These are phyloP conservation scores for Lepidurus couesii DNA, from an alignment of 1,140 invertebrate species.

Conservation along the genomic window DNA sequence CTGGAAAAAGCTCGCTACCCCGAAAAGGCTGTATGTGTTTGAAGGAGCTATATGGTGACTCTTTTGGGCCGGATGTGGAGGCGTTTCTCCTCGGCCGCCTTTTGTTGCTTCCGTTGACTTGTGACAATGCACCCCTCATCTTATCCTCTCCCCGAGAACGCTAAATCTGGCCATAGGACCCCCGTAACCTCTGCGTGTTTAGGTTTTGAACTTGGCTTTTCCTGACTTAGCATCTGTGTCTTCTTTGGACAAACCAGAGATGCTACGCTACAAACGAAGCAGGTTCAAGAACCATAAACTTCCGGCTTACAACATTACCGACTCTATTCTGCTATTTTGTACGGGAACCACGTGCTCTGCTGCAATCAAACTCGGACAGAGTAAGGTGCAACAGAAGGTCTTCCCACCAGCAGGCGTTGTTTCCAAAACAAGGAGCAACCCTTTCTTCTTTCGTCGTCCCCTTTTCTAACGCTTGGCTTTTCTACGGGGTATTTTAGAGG, in stretches of 20 bases:
- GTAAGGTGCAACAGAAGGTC: background rate
- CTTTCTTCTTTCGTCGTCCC: no score
- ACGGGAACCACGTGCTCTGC: background rate
- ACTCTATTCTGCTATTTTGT: background rate
- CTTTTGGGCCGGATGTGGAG: background rate
- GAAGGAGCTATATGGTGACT: background rate
- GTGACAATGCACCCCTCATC: slow-evolving; percentile 3
- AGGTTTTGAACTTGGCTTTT: background rate
- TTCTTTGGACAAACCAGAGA: background rate
- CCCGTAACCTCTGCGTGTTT: slow-evolving; percentile 15
- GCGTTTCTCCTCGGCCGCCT: background rate
- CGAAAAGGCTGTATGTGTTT: background rate
- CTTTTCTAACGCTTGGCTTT: no score
- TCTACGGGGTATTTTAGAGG: no score
- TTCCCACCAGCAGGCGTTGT: no score
- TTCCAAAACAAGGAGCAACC: no score
- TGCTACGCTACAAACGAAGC: background rate
- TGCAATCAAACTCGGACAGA: background rate
- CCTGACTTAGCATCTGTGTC: background rate
- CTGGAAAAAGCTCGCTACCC: no score
- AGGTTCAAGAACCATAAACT: slow-evolving; percentile 5
- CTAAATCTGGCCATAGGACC: slow-evolving; percentile 7
- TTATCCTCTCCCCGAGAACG: background rate
- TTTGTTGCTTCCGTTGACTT: slow-evolving; percentile 5
- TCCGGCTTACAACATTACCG: background rate